Percentiles rank a stretch among this genome's conserved stretches.
Conservation (phyloP, 2,888 invertebrate genomes). For the Aelia acuminata region DNA sequence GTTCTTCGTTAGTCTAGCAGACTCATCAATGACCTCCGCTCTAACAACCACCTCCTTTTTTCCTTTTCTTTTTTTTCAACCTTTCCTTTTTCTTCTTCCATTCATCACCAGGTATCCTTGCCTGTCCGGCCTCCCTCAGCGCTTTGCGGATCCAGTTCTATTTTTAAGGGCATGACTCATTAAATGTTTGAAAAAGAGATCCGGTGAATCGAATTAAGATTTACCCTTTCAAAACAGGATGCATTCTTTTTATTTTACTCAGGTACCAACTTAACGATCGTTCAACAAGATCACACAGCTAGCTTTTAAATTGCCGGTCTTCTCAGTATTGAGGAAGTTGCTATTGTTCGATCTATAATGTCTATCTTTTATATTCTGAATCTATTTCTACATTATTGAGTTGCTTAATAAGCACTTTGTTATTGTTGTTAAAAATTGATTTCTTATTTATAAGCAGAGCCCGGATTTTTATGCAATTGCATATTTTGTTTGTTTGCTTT, state of each 20-base stretch:
- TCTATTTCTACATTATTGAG: no score
- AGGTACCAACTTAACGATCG: background rate
- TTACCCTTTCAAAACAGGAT: conserved; percentile 1
- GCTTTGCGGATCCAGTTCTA: background rate
- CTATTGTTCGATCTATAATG: no score
- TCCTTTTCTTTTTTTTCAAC: background rate
- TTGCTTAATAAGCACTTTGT: no score
- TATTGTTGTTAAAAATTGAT: no score
- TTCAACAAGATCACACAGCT: background rate
- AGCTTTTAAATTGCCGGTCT: background rate
- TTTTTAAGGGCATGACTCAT: background rate
- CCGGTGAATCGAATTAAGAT: background rate
- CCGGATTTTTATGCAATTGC: no score
- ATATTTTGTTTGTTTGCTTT: no score
- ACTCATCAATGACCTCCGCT: background rate
- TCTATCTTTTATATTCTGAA: no score
- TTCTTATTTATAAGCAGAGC: no score
- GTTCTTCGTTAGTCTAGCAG: background rate
- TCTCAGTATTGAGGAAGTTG: background rate
- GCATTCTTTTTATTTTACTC: background rate
- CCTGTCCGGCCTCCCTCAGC: background rate
- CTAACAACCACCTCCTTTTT: background rate
- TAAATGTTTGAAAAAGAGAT: background rate
- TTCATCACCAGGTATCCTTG: background rate
- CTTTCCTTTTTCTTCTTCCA: background rate